phyloP scores from a whole-genome alignment of 2,113 vertebrate species.

The Lycaon pictus region DNA sequence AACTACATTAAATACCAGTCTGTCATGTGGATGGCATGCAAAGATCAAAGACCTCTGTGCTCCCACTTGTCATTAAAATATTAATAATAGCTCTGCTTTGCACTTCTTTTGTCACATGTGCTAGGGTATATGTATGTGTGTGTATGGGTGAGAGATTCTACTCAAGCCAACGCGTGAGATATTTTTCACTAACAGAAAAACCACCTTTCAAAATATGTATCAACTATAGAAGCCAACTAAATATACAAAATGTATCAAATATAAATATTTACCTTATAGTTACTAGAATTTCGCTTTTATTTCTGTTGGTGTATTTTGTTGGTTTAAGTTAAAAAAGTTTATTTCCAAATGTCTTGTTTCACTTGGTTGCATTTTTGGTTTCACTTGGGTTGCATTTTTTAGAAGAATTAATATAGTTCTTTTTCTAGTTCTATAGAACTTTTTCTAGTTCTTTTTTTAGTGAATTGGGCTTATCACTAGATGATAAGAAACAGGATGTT shows the following conservation, averaged over 20 bases:
- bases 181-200: conserved; percentile 21
- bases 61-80: conserved; percentile 66
- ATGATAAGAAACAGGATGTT: not conserved
- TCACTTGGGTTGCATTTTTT: not conserved
- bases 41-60: conserved; percentile 69
- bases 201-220: conserved; percentile 10
- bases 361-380: not conserved
- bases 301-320: not conserved
- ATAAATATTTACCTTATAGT: not conserved
- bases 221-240: not conserved
- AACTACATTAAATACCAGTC: conserved; percentile 73
- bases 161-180: not conserved
- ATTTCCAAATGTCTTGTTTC: not conserved
- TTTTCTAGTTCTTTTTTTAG: not conserved
- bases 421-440: not conserved
- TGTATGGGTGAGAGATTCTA: not conserved
- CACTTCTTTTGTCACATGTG: not conserved
- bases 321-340: not conserved
- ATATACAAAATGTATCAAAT: not conserved
- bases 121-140: not conserved
- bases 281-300: not conserved
- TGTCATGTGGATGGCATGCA: conserved; percentile 44
- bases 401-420: not conserved
- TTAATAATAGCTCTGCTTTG: conserved; percentile 8
- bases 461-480: not conserved